Percentiles rank a stretch among this genome's conserved stretches.
Conservation (phyloP, 2,797 vertebrate species). For the Oreortyx pictus region DNA sequence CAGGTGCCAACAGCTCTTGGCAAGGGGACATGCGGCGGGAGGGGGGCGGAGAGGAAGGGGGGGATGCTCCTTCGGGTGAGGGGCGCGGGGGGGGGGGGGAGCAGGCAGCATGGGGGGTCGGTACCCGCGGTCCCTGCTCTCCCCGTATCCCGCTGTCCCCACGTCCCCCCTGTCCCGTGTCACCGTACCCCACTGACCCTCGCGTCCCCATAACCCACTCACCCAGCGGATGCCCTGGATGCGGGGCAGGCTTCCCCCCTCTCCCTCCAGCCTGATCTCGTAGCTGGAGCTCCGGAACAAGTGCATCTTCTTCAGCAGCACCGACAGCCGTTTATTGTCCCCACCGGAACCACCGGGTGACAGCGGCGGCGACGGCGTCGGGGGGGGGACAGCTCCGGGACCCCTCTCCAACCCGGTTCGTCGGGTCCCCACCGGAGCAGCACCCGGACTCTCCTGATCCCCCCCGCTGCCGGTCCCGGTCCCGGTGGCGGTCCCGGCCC, state of each 20-base stretch:
- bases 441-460: not conserved
- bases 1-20: no score
- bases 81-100: not conserved
- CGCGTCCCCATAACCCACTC: not conserved
- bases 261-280: conserved; percentile 78
- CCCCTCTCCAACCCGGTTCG: not conserved
- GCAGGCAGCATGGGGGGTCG: not conserved
- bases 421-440: conserved; percentile 49
- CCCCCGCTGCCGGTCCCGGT: not conserved
- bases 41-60: no score
- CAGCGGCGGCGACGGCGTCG: not conserved
- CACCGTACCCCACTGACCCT: no score
- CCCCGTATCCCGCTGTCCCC: no score
- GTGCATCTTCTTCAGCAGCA: conserved; percentile 77
- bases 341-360: not conserved
- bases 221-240: conserved; percentile 82
- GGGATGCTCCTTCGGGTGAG: not conserved
- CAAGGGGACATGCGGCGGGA: no score
- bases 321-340: conserved; percentile 19
- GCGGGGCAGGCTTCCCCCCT: conserved; percentile 33
- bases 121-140: not conserved
- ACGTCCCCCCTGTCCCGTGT: not conserved
- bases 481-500: not conserved
- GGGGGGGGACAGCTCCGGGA: not conserved
- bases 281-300: conserved; percentile 81